A percentile compares a stretch with the other conserved stretches of the same genome.
phyloP scores from a whole-genome alignment of 2,888 invertebrate species.

The Onchidella celtica region DNA sequence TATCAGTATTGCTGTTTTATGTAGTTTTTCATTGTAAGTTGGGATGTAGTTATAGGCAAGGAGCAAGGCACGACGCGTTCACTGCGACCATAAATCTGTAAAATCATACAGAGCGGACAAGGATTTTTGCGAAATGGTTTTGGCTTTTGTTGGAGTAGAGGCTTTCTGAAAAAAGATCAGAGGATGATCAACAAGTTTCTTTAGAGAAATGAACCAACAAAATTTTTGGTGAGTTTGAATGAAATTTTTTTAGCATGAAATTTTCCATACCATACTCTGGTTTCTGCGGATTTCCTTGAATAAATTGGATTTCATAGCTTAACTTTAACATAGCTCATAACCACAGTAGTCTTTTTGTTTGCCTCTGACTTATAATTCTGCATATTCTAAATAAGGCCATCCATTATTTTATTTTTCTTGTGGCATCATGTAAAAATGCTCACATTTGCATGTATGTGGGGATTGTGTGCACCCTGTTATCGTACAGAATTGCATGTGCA shows the following conservation, averaged over 20 bases:
- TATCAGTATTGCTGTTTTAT: too few species aligned
- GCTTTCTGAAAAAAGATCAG: background rate
- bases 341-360: background rate
- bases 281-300: background rate
- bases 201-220: conserved; percentile 3
- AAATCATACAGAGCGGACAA: background rate
- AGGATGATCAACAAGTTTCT: background rate
- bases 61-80: background rate
- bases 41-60: background rate
- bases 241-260: conserved; percentile 25
- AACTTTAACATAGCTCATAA: background rate
- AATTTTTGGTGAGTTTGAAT: conserved; percentile 24
- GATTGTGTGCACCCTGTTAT: too few species aligned
- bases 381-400: too few species aligned
- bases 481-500: too few species aligned
- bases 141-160: background rate
- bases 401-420: too few species aligned
- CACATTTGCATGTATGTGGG: too few species aligned
- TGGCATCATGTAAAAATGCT: too few species aligned
- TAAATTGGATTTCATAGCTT: too few species aligned
- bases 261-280: background rate
- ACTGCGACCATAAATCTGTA: background rate
- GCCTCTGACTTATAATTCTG: conserved; percentile 3
- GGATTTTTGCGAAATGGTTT: background rate
- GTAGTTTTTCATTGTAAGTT: background rate